phyloP scores from a whole-genome alignment of 2,797 vertebrate genomes.

The Semaprochilodus insignis region DNA sequence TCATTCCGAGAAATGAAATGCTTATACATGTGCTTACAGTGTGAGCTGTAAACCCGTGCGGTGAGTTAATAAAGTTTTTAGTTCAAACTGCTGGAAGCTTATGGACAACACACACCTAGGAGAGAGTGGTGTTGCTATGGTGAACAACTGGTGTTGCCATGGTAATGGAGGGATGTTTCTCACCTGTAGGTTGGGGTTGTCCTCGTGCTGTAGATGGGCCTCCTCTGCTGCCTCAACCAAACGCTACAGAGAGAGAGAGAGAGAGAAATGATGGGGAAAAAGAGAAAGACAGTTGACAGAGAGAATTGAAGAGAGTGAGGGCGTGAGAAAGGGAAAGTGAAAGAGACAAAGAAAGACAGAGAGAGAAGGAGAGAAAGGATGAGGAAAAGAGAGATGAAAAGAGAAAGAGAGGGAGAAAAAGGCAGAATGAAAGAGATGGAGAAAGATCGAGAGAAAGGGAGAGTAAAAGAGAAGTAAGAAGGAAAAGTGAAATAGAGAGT shows the following conservation, averaged over 20 bases:
- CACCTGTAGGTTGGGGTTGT: conserved; percentile 95
- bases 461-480: too few species aligned
- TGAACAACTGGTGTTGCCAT: conserved; percentile 2
- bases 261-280: neutral
- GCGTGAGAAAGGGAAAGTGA: too few species aligned
- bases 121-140: neutral
- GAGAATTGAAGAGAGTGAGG: too few species aligned
- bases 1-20: neutral
- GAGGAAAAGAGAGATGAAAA: too few species aligned
- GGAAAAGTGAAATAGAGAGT: neutral
- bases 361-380: too few species aligned
- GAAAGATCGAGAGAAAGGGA: neutral
- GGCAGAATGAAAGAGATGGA: neutral
- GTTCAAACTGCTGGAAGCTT: neutral
- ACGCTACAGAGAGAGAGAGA: conserved; percentile 74
- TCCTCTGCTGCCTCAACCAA: conserved; percentile 97
- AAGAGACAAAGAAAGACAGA: too few species aligned
- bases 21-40: too few species aligned
- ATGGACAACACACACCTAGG: neutral
- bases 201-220: conserved; percentile 94
- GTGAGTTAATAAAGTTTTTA: neutral
- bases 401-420: too few species aligned
- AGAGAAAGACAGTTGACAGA: too few species aligned
- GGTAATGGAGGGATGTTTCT: conserved; percentile 35
- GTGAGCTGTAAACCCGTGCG: too few species aligned